Evolutionary conservation across 2,888 invertebrate species (phyloP).

Genomic region (Dexiosoma caninum): DNA sequence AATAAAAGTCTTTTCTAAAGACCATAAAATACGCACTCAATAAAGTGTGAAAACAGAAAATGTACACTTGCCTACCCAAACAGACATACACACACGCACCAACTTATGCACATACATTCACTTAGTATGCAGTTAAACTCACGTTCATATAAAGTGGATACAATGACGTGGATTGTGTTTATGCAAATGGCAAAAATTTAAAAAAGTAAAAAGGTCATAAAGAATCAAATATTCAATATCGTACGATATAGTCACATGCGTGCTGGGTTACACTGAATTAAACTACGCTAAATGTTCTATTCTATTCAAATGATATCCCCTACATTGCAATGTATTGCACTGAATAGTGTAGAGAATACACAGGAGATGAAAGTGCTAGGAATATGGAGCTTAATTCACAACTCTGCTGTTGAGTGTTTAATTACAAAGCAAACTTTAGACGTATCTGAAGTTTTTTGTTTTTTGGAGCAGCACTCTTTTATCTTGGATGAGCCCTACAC

Average conservation of each 20-base stretch:
- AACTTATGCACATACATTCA: background rate
- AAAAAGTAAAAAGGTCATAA: background rate
- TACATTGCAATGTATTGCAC: too few species aligned
- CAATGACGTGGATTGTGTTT: slow-evolving; percentile 1
- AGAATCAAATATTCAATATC: background rate
- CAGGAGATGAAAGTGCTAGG: too few species aligned
- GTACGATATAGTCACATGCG: too few species aligned
- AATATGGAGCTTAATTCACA: too few species aligned
- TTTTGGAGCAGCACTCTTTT: too few species aligned
- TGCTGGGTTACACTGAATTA: background rate
- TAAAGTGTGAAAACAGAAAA: slow-evolving; percentile 26
- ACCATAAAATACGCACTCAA: slow-evolving; percentile 47
- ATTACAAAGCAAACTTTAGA: too few species aligned
- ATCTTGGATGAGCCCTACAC: too few species aligned
- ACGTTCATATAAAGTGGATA: background rate
- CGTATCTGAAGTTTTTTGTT: too few species aligned
- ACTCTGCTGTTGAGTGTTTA: too few species aligned
- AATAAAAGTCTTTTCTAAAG: slow-evolving; percentile 41
- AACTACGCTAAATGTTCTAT: background rate
- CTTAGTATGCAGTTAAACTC: background rate
- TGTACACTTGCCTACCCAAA: background rate
- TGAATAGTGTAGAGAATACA: too few species aligned
- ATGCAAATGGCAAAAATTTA: slow-evolving; percentile 2
- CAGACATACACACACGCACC: background rate
- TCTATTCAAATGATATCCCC: too few species aligned